These are phyloP conservation scores for Microcaecilia unicolor DNA, from an alignment of 2,797 vertebrate genomes.

Conservation along the genomic window DNA sequence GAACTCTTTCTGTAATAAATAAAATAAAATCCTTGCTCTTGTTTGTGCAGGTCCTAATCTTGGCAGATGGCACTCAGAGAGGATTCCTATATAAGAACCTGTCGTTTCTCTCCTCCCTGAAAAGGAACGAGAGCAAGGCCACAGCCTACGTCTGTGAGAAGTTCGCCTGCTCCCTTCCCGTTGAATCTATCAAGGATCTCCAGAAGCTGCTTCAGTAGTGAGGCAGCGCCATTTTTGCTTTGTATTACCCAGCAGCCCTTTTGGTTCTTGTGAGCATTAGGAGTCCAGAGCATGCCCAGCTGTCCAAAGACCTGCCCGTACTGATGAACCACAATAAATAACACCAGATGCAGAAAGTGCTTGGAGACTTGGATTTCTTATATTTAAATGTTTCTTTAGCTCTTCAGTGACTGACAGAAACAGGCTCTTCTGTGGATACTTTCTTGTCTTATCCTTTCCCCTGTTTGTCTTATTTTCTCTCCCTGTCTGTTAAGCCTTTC, in stretches of 20 bases:
- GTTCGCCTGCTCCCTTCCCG: slow-evolving; percentile 73
- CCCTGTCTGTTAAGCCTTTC: no score
- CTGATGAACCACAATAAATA: no score
- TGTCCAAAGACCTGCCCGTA: no score
- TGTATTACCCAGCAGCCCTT: not conserved
- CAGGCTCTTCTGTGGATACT: no score
- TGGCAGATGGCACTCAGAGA: slow-evolving; percentile 54
- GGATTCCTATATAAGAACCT: slow-evolving; percentile 67
- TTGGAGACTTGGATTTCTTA: no score
- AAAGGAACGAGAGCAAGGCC: slow-evolving; percentile 52
- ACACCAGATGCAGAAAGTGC: no score
- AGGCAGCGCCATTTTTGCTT: slow-evolving; percentile 12
- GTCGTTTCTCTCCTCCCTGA: slow-evolving; percentile 66
- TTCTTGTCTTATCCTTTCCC: no score
- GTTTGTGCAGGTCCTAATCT: slow-evolving; percentile 74
- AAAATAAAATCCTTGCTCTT: not conserved
- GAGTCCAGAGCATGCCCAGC: no score
- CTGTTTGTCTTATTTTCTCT: no score
- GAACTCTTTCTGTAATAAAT: not conserved
- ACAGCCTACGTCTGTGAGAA: slow-evolving; percentile 81
- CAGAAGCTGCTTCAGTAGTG: slow-evolving; percentile 57
- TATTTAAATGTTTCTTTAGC: no score
- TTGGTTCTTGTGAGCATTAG: not conserved
- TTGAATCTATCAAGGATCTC: slow-evolving; percentile 75
- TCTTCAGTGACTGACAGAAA: no score